Percentiles rank a stretch among this genome's conserved stretches.
phyloP scores from a whole-genome alignment of 2,888 invertebrate genomes.

The Melipona beecheii region DNA sequence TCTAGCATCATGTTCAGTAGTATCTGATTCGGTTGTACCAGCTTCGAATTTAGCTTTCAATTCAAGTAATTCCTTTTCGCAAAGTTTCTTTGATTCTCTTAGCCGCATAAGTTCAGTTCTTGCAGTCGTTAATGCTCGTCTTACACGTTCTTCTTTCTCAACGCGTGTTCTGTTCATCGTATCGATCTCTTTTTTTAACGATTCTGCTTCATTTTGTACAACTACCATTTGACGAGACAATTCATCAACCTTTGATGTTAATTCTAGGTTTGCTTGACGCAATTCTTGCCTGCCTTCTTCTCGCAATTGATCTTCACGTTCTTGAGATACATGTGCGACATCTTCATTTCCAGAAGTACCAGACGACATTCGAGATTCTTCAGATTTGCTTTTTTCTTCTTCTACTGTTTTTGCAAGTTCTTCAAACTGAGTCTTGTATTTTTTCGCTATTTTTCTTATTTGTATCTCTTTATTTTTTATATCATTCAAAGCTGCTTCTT shows the following conservation, averaged over 20 bases:
- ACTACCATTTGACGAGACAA: constrained; percentile 83
- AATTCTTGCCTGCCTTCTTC: constrained; percentile 85
- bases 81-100: constrained; percentile 88
- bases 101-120: constrained; percentile 90
- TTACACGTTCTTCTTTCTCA: constrained; percentile 88
- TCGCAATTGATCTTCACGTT: constrained; percentile 84
- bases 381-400: constrained; percentile 87
- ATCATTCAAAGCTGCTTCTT: constrained; percentile 89
- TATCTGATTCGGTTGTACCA: constrained; percentile 75
- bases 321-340: constrained; percentile 73
- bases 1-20: constrained; percentile 82
- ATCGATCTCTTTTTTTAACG: constrained; percentile 88
- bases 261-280: constrained; percentile 78
- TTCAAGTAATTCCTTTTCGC: constrained; percentile 80
- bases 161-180: constrained; percentile 85
- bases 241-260: constrained; percentile 79
- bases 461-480: constrained; percentile 89
- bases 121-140: constrained; percentile 89
- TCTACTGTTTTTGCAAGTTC: constrained; percentile 89
- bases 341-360: constrained; percentile 84
- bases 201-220: constrained; percentile 87
- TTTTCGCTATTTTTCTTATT: constrained; percentile 95
- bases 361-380: constrained; percentile 84
- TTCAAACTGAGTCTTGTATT: constrained; percentile 94
- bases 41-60: constrained; percentile 79